Evolutionary conservation across 64 coral and sea anemone species (phyloP), one percentile per base, ranked within the genome.

Genomic region (Stichodactyla helianthus): DNA sequence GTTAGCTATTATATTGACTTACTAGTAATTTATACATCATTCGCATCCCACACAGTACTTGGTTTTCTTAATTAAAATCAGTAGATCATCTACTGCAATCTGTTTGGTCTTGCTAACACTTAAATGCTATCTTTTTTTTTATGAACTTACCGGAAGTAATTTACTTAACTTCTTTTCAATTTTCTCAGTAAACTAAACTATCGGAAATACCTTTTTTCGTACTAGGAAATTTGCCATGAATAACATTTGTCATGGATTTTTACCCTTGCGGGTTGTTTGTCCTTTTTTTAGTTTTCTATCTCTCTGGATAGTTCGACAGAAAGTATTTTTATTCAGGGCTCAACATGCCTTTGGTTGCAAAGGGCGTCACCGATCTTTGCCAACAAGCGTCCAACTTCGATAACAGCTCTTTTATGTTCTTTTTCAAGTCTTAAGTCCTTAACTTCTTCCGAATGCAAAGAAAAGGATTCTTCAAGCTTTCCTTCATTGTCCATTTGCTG

Each of bases 331-430:
- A 31, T 79, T 79, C 31, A 50, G 4, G 77, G 77, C 19, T 15
- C 22, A 4, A 79, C 9, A 50, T 51, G 31, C 53, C 78, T 81
- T 17, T 81, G 35, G 11, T 81, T 22, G 50, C 14, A 53, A 14
- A 81, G 78, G 78, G 78, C 78, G 78, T 81, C 78, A 20, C 78
- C 78, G 5, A 81, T 81, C 52, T 81, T 51, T 22, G 78, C 78
- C 50, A 81, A 54, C 26, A 81, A 52, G 10, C 52, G 35, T 52
- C 78, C 78, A 81, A 81, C 78, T 81, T 81, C 78, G 16, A 54
- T 22, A 20, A 81, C n/a, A 31, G 6, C 50, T 81, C 53, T 81
- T 54, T n/a, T 81, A 5, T 20, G 15, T 81, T 81, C 27, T 20
- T 81, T 16, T 35, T 71, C 67, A 71, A 58, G 55, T 58, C 8